Evolutionary conservation across 2,113 vertebrate genomes (phyloP).

Genomic region (Arenaria interpres): DNA sequence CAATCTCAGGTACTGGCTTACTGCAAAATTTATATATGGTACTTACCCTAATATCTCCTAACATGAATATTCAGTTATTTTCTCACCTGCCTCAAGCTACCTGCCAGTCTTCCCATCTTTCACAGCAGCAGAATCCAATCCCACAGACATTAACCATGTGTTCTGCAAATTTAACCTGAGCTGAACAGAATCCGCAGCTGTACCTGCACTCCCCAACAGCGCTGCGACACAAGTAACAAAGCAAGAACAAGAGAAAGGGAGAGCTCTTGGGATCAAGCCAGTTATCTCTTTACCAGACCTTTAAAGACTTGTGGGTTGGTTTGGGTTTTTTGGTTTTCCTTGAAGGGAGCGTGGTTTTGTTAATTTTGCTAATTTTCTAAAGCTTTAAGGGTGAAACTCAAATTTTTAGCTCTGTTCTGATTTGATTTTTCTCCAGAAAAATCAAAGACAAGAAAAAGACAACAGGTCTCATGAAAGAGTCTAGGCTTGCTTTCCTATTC

Average conservation of each 20-base stretch:
- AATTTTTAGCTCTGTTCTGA: background rate
- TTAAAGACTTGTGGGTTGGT: background rate
- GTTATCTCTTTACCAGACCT: background rate
- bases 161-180: background rate
- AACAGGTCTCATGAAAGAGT: rapidly evolving
- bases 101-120: background rate
- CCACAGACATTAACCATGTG: rapidly evolving
- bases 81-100: background rate
- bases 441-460: background rate
- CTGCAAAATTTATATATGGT: background rate
- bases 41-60: background rate
- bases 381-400: background rate
- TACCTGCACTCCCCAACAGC: background rate
- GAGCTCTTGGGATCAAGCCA: background rate
- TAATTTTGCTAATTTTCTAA: background rate
- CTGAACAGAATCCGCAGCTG: background rate
- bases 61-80: background rate
- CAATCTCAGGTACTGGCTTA: background rate
- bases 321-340: background rate
- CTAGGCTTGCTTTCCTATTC: background rate
- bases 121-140: background rate
- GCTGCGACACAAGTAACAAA: rapidly evolving
- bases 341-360: background rate
- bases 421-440: background rate
- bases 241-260: background rate